Percentiles rank a stretch among this genome's conserved stretches.
Evolutionary conservation across 2,888 invertebrate species (phyloP).

Genomic region (Dicyrtomina minuta): DNA sequence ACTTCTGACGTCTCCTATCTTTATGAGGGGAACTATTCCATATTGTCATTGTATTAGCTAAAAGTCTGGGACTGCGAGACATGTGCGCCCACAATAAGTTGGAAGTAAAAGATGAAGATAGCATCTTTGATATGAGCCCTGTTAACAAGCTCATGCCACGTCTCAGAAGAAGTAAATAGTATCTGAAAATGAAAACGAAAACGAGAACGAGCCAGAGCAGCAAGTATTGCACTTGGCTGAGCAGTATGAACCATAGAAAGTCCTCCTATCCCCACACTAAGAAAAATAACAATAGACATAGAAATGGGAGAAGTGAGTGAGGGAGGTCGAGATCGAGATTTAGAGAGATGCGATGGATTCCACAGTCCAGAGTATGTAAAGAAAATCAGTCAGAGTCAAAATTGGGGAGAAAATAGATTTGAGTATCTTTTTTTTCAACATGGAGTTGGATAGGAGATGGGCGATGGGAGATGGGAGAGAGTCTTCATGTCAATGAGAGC

Average conservation of each 20-base stretch:
- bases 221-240: slow-evolving; percentile 11
- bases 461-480: not conserved
- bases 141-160: no score
- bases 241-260: no score
- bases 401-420: slow-evolving; percentile 15
- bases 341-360: not conserved
- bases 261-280: no score
- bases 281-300: not conserved
- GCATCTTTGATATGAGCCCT: no score
- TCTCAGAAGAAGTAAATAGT: not conserved
- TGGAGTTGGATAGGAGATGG: not conserved
- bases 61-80: not conserved
- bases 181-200: not conserved
- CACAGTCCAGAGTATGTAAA: not conserved
- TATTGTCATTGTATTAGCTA: not conserved
- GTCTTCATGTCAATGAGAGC: slow-evolving; percentile 1
- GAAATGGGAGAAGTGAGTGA: not conserved
- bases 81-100: not conserved
- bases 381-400: slow-evolving; percentile 14
- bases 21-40: not conserved
- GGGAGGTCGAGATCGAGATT: not conserved
- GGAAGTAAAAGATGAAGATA: no score
- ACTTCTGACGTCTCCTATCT: no score
- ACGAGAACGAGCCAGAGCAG: not conserved
- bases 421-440: slow-evolving; percentile 4